Base-by-base conservation (phyloP, 2,888 invertebrate genomes). In the Orthonychiurus folsomi region DNA sequence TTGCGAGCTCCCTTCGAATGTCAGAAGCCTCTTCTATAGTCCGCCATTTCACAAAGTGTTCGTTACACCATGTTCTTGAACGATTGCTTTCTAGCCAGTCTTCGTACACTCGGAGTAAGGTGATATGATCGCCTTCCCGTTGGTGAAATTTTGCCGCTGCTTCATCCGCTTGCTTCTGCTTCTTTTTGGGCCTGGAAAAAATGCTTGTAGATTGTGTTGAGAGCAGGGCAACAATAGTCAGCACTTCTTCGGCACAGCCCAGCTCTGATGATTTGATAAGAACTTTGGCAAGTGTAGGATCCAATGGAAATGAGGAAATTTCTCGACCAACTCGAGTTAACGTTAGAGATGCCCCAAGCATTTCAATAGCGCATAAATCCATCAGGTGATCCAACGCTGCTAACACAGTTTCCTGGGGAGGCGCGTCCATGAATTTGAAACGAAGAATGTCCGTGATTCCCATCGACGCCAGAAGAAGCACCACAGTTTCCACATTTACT, bases 291-390 rank as follows among this genome's bases (percentile, higher is more conserved):
- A 97, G 81, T 78, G 93, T 94, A 0, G 99, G 99, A 76, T 99
- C 99, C 58, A 99, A 79, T 0, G 99, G 99, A 77, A 99, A 99
- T 79, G 97, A 97, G 0, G 97, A 96, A 97, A 99, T 99, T 78
- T 90, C 81, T 65, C 90, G 80, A 0, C 91, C 91, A 0, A 92
- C 80, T 37, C 89, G 79, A 0, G 89, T 90, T 15, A 92, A 79
- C 53, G 37, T 15, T 9, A 15, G 9, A 9, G 5, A 15, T 9
- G 5, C 15, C 37, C 15, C 15, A 37, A 9, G 37, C 9, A 56
- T 27, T 21, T 56, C 56, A 56, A 56, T 56, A 0, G 99, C 97
- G 50, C 93, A 93, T 2, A 99, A 81, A 9, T 95, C 95, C 78
- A 99, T 95, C 68, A 99, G 80, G 73, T 95, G 93, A 75, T 96